Percentiles rank a stretch among this genome's conserved stretches.
These are phyloP conservation scores for Drosophila robusta DNA, from an alignment of 2,888 invertebrate genomes.

Conservation along the genomic window DNA sequence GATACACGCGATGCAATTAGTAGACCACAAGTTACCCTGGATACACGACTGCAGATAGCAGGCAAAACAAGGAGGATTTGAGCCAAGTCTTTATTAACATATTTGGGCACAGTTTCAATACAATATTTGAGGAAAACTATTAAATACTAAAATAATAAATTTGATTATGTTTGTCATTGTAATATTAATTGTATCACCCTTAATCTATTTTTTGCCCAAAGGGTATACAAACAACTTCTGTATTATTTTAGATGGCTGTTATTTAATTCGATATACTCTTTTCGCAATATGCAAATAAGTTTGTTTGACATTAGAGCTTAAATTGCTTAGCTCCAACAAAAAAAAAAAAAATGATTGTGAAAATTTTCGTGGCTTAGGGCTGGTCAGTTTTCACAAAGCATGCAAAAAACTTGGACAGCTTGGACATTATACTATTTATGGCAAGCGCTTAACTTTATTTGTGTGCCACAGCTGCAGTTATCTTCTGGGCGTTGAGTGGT, in stretches of 20 bases:
- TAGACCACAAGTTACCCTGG: neutral
- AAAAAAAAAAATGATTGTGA: neutral
- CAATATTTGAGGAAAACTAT: no score
- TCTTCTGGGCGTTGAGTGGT: neutral
- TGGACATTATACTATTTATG: constrained; percentile 40
- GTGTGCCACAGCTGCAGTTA: constrained; percentile 24
- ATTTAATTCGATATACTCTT: constrained; percentile 46
- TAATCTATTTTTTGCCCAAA: neutral
- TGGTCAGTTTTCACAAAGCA: constrained; percentile 28
- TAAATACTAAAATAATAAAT: no score
- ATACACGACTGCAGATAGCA: neutral
- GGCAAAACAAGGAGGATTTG: no score
- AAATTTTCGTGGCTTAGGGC: constrained; percentile 6
- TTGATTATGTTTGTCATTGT: no score
- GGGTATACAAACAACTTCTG: constrained; percentile 4
- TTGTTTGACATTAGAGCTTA: constrained; percentile 15
- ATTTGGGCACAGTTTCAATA: no score
- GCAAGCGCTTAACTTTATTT: constrained; percentile 50
- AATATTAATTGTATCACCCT: neutral
- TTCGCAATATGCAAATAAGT: constrained; percentile 17
- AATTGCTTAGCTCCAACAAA: constrained; percentile 2
- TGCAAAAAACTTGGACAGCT: constrained; percentile 19
- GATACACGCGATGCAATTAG: neutral
- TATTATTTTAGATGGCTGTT: constrained; percentile 56
- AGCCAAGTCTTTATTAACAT: no score